Evolutionary conservation across 1,140 invertebrate genomes (phyloP), one percentile per base, ranked within the genome.

Genomic region (Matsumurasca onukii): DNA sequence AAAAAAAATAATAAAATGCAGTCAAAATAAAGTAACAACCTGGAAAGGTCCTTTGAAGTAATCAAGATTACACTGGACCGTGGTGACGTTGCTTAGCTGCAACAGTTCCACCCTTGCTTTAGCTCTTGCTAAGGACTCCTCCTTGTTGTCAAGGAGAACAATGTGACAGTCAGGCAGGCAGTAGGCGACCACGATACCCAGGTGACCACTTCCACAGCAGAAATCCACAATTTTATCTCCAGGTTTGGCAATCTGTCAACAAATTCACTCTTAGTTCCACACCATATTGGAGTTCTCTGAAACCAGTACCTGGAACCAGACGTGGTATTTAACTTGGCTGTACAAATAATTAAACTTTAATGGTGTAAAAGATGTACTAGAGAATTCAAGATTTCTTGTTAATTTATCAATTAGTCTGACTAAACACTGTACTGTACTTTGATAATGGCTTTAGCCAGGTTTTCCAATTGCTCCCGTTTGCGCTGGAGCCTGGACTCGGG

Each of bases 121-220:
- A 0, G 94, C 95, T 76, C 91, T 83, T 2, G 83, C 76, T 52
- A 98, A 75, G 0, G 94, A 97, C 70, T 91, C 87, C 77, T 95
- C 91, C 80, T 98, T 98, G 76, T 98, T 98, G 78, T 98, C 96
- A 55, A 98, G 81, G 25, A 98, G 78, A 75, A 95, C 86, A 15
- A 97, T 80, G 3, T 79, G 84, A 73, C 90, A 91, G 13, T 85
- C 75, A 5, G 94, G 94, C 48, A 97, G 78, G 24, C 93, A 79
- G 73, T 90, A 83, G 0, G 94, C 95, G 39, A 97, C 76, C 2
- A 96, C 75, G 71, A 98, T 91, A 2, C 94, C 95, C 68, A 98
- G 81, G 81, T 98, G 95, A 1, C 95, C 95, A 73, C 92, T 91
- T 1, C 95, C 96, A 74, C 91, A 93, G 80, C 96, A 98, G 80